Evolutionary conservation across 2,888 invertebrate genomes (phyloP).

Genomic region (Pollenia amentaria): DNA sequence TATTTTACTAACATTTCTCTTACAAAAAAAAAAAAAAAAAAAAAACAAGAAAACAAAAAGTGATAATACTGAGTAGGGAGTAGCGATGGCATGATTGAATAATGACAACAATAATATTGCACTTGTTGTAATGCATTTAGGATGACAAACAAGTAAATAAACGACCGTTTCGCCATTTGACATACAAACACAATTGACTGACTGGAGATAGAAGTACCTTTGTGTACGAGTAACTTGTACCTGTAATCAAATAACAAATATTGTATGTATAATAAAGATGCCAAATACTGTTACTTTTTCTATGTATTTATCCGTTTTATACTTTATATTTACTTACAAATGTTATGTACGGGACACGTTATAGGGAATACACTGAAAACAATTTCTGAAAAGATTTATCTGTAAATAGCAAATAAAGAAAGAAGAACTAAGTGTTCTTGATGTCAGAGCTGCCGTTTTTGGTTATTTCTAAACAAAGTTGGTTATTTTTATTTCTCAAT

Average conservation of each 20-base stretch:
- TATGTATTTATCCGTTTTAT: slow-evolving; percentile 19
- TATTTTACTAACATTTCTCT: neutral
- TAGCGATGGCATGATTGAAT: slow-evolving; percentile 53
- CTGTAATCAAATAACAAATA: slow-evolving; percentile 56
- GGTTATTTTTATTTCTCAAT: too few relatives aligned
- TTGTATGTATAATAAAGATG: slow-evolving; percentile 56
- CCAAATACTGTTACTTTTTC: slow-evolving; percentile 49
- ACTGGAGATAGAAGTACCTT: neutral
- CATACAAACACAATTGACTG: slow-evolving; percentile 61
- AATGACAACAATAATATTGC: slow-evolving; percentile 56
- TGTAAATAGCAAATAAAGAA: too few relatives aligned
- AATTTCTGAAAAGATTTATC: neutral
- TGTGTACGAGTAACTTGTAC: slow-evolving; percentile 25
- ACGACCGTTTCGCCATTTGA: slow-evolving; percentile 45
- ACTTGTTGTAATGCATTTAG: slow-evolving; percentile 62
- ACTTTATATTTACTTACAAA: slow-evolving; percentile 48
- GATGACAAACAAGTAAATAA: slow-evolving; percentile 59
- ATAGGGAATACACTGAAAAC: slow-evolving; percentile 27
- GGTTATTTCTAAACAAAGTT: too few relatives aligned
- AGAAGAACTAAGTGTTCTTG: too few relatives aligned
- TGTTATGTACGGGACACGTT: neutral
- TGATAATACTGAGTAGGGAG: neutral
- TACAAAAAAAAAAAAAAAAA: neutral
- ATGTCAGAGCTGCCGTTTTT: too few relatives aligned
- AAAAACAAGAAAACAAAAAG: neutral